Evolutionary conservation across 2,113 vertebrate genomes (phyloP).

Genomic region (Sinocyclocheilus anophthalmus): DNA sequence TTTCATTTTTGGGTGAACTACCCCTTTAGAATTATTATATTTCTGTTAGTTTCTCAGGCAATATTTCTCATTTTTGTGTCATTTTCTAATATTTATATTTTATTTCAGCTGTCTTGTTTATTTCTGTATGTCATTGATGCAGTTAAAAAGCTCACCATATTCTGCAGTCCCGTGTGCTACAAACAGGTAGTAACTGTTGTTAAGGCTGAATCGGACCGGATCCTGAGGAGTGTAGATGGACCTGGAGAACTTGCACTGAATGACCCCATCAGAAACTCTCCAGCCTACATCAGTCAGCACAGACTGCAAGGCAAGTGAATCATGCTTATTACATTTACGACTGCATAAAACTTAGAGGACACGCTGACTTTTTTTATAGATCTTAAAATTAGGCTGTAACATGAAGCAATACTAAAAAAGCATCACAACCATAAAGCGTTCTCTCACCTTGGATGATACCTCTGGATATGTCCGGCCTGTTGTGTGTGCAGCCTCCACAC

Average conservation of each 20-base stretch:
- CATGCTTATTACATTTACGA: not conserved
- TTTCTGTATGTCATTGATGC: not conserved
- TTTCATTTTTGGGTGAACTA: not conserved
- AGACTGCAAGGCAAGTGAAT: conserved; percentile 60
- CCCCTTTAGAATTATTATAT: not conserved
- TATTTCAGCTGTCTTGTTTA: not conserved
- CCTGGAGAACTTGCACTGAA: conserved; percentile 84
- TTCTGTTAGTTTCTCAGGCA: not conserved
- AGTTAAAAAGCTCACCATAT: conserved; percentile 69
- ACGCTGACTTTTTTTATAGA: not conserved
- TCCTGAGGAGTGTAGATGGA: conserved; percentile 66
- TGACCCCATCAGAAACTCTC: conserved; percentile 76
- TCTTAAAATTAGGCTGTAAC: not conserved
- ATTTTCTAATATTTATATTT: not conserved
- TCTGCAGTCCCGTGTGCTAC: conserved; percentile 75
- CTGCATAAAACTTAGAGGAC: not conserved
- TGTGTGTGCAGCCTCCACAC: conserved; percentile 66
- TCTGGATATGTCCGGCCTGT: conserved; percentile 71
- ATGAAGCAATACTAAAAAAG: not conserved
- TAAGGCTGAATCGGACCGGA: conserved; percentile 75
- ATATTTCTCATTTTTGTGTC: not conserved
- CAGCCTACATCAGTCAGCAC: conserved; percentile 76
- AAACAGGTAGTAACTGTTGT: conserved; percentile 82
- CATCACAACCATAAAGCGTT: not conserved
- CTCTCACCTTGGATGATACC: conserved; percentile 71